Evolutionary conservation across 2,797 vertebrate genomes (phyloP).

Genomic region (Hybognathus amarus): DNA sequence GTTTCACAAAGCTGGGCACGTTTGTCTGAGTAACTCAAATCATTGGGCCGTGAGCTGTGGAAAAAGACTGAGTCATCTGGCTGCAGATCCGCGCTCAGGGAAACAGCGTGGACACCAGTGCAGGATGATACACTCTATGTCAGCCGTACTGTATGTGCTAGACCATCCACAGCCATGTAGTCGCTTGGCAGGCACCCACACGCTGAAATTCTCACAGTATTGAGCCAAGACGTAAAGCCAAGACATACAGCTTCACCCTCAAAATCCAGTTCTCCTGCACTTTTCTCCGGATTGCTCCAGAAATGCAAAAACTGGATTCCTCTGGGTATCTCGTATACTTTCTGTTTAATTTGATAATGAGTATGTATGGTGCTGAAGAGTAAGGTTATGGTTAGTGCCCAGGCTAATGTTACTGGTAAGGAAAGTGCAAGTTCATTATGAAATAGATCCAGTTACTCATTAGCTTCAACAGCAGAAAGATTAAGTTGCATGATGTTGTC

Average conservation of each 20-base stretch:
- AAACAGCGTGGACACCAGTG: conserved; percentile 2
- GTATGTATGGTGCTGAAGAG: conserved; percentile 19
- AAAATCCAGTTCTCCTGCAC: not conserved
- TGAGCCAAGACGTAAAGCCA: conserved; percentile 27
- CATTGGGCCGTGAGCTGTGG: conserved; percentile 43
- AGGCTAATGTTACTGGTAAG: conserved; percentile 71
- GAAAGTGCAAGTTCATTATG: conserved; percentile 68
- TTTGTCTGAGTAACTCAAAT: conserved; percentile 45
- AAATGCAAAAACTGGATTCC: conserved; percentile 42
- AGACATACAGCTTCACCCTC: conserved; percentile 40
- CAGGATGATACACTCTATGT: conserved; percentile 38
- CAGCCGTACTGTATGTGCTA: conserved; percentile 39
- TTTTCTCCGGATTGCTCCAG: conserved; percentile 16
- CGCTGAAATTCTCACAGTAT: conserved; percentile 34
- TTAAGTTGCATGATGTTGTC: conserved; percentile 39
- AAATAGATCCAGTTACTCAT: conserved; percentile 75
- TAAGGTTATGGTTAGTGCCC: conserved; percentile 49
- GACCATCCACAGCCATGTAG: conserved; percentile 25
- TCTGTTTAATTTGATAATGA: conserved; percentile 59
- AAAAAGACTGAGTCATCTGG: conserved; percentile 55
- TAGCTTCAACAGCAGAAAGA: conserved; percentile 62
- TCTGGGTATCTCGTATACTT: conserved; percentile 31
- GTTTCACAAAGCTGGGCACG: conserved; percentile 36
- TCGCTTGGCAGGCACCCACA: conserved; percentile 33
- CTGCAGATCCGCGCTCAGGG: conserved; percentile 31